These are phyloP conservation scores for Stichodactyla helianthus DNA, from an alignment of 64 coral and sea anemone species.

Conservation along the genomic window DNA sequence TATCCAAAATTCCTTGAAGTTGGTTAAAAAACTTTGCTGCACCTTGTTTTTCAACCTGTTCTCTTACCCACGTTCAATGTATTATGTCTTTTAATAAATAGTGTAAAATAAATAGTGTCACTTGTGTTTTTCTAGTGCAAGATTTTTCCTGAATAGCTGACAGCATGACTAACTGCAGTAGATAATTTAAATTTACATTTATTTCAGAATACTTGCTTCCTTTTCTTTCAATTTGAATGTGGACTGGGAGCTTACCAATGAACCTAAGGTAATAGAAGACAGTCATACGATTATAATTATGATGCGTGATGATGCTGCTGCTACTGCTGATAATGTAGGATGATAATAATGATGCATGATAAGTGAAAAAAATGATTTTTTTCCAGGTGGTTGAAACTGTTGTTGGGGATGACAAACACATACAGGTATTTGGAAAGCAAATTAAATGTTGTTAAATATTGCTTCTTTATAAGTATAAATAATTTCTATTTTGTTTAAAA, in stretches of 20 bases:
- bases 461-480: background rate
- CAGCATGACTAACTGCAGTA: no score
- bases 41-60: no score
- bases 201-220: constrained; percentile 81
- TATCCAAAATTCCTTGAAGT: no score
- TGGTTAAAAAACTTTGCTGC: no score
- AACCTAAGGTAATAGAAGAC: constrained; percentile 37
- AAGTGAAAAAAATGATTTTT: background rate
- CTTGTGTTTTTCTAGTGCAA: no score
- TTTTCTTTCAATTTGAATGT: constrained; percentile 98
- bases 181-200: background rate
- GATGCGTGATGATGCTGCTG: background rate
- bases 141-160: no score
- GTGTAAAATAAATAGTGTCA: no score
- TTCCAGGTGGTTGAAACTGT: background rate
- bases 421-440: background rate
- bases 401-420: background rate
- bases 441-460: no score
- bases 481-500: background rate
- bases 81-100: no score
- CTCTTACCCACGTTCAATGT: no score
- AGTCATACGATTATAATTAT: background rate
- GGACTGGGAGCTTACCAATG: constrained; percentile 87
- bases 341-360: no score
- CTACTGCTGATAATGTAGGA: background rate